Base-by-base conservation (phyloP, 1,140 invertebrate genomes). In the Achatina immaculata region DNA sequence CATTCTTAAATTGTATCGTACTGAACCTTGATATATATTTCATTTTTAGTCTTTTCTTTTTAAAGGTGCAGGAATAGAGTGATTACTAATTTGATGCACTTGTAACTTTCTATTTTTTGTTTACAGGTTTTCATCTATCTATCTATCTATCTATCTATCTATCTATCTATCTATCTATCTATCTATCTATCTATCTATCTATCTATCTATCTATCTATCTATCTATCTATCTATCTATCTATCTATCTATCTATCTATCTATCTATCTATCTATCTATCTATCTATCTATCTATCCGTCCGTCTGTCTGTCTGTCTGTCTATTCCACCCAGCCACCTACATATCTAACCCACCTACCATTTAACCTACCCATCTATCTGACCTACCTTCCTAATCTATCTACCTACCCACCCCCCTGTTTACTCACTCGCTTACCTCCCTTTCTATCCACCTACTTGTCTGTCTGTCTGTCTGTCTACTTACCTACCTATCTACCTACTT, bases 181-280 rank as follows among this genome's bases (percentile, higher is more conserved):
- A 31, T 66, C 34, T 31, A n/a, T 31, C 34, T n/a, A 66, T 66
- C 62, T 66, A 31, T 66, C 62, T 31, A 36, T 66, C 34, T 72
- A 24, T 38, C 69, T 72, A 24, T 72, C 31, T 36, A 34, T 38
- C 31, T 38, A 34, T 72, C 31, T 42, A 34, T 38, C 31, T 38
- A 7, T 72, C 69, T 72, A 72, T 72, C 40, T 38, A 4, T 72
- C 34, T 42, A 24, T 72, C 34, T 42, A 24, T 72, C 40, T 36
- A 31, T 72, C 69, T 72, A 24, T 72, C 69, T 72, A 24, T 72
- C 40, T 72, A 24, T 72, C 69, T 72, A 21, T 72, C 69, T 72
- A 24, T 72, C 69, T 72, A 24, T 72, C 69, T 72, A 24, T 72
- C 69, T 72, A 24, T 72, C 69, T 72, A 24, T 72, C 69, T 72